Evolutionary conservation across 2,113 vertebrate genomes (phyloP).

Genomic region (Malurus melanocephalus): DNA sequence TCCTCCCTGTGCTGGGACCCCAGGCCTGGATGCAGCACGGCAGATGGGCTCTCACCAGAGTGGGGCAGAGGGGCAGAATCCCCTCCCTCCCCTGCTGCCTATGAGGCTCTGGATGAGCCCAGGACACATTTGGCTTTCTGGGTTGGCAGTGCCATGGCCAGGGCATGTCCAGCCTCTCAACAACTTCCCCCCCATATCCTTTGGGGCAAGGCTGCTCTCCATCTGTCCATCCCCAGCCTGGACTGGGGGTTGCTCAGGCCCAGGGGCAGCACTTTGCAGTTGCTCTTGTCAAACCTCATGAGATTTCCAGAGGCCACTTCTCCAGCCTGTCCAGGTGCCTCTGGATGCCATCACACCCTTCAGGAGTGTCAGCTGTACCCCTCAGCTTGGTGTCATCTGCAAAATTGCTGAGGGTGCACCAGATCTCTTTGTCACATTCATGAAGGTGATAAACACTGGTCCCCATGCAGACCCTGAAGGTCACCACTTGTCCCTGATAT

Average conservation of each 20-base stretch:
- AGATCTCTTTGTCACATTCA: not conserved
- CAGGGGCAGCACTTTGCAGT: no score
- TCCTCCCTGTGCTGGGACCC: not conserved
- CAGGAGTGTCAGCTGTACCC: not conserved
- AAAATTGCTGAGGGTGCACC: not conserved
- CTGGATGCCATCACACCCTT: not conserved
- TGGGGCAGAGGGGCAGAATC: not conserved
- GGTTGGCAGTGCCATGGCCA: not conserved
- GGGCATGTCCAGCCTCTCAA: not conserved
- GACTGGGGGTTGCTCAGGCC: no score
- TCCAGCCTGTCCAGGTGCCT: not conserved
- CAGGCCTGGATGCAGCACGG: not conserved
- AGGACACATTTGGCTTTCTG: not conserved
- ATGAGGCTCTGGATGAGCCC: not conserved
- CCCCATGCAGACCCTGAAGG: not conserved
- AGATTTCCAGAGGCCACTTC: not conserved
- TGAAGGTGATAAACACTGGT: not conserved
- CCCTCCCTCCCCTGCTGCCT: not conserved
- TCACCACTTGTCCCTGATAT: not conserved
- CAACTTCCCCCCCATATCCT: not conserved
- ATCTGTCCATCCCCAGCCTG: not conserved
- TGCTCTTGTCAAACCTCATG: not conserved
- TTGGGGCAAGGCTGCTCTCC: fast-evolving
- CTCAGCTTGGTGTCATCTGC: not conserved
- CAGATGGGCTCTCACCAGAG: not conserved